Evolutionary conservation across 2,888 invertebrate species (phyloP).

Genomic region (Seladonia tumulorum): DNA sequence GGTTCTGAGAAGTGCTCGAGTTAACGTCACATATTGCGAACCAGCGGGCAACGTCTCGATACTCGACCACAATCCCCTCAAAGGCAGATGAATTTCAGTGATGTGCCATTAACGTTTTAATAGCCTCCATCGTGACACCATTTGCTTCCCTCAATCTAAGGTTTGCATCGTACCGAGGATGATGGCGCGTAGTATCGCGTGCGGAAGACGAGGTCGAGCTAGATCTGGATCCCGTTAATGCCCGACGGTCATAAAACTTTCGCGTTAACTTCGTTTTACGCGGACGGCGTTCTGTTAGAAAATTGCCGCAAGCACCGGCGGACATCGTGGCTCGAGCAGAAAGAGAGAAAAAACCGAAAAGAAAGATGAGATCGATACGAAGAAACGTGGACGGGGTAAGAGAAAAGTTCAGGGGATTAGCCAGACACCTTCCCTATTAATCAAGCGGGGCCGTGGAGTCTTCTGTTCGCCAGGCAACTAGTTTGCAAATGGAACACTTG

Average conservation of each 20-base stretch:
- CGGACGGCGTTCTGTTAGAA: neutral
- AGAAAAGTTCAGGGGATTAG: neutral
- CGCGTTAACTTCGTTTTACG: slow-evolving; percentile 28
- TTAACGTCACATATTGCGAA: neutral
- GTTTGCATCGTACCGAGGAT: neutral
- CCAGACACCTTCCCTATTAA: slow-evolving; percentile 18
- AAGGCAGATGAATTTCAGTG: neutral
- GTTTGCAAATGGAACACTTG: neutral
- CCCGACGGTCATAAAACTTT: slow-evolving; percentile 28
- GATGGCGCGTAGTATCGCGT: neutral
- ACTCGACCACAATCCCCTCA: neutral
- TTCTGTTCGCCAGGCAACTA: neutral
- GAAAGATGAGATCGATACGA: slow-evolving; percentile 17
- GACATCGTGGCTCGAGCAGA: neutral
- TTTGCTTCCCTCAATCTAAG: slow-evolving; percentile 1
- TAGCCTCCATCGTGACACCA: neutral
- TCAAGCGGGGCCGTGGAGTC: neutral
- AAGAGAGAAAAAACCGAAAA: neutral
- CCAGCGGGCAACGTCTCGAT: neutral
- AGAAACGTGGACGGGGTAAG: neutral
- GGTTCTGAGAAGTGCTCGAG: neutral
- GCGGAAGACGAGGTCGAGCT: neutral
- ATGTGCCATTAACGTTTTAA: slow-evolving; percentile 20
- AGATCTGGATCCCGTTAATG: slow-evolving; percentile 25
- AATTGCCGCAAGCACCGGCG: slow-evolving; percentile 4